Evolutionary conservation across 2,113 vertebrate genomes (phyloP), one percentile per base, ranked within the genome.

Genomic region (Ctenodactylus gundi): DNA sequence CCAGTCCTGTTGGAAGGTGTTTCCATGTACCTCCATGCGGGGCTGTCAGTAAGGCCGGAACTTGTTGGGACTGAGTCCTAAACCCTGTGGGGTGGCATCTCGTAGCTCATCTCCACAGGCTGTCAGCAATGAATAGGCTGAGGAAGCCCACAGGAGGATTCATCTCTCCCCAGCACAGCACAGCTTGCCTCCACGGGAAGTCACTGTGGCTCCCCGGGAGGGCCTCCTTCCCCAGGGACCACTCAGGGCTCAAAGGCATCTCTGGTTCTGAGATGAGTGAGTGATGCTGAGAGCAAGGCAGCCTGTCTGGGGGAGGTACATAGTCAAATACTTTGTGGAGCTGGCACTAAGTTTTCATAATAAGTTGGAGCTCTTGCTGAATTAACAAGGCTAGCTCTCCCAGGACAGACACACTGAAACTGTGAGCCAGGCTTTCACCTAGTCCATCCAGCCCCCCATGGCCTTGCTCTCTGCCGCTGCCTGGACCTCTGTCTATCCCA

Each of bases 251-350:
- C 60, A 18, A 23, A 31, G 9, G 14, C 34, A 36, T 20, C 36
- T 84, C 62, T 89, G 83, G 36, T 44, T 73, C 55, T 17, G 57
- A 72, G 80, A 55, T 41, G 75, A 88, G 67, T 25, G 78, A 82
- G n/a, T 27, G 25, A 1, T 23, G 8, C 65, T 1, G 3, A 34
- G 21, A 67, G 29, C 7, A 2, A 9, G 55, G 31, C 4, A 23
- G 65, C n/a, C n/a, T 39, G 23, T 39, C 14, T 31, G 25, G 39
- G 15, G 21, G 12, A 36, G 4, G 4, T 29, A n/a, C 65, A 2
- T 49, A 20, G 3, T 36, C 25, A 6, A 39, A 72, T n/a, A 73
- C n/a, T 46, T 41, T 11, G 6, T 29, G 64, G 70, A 86, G 49
- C 11, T 58, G 34, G 57, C 12, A 36, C 84, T 64, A 64, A 80